Base-by-base conservation (phyloP, 1,140 invertebrate genomes). In the Matsumurasca onukii region DNA sequence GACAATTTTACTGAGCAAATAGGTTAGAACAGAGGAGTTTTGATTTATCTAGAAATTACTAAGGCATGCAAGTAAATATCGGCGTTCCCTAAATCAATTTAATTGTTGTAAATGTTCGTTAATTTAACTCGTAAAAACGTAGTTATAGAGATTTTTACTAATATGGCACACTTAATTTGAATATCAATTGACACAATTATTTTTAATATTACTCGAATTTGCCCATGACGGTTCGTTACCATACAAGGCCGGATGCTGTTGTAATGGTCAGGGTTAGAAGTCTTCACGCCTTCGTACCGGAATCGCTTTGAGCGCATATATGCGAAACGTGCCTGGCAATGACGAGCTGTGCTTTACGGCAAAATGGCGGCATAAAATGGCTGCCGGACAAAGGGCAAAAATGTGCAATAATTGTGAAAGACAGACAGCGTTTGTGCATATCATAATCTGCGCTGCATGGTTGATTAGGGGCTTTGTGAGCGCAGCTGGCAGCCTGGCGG, bases 361-460 rank as follows among this genome's bases (percentile, higher is more conserved):
- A 59, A 59, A 29, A 59, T 59, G 55, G 55, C 55, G 55, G 22
- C 55, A 12, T 22, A 22, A 59, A 59, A 59, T 59, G 55, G 55
- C 55, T 27, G 55, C 30, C 25, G 55, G 15, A 59, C 55, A 59
- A 59, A 59, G n/a, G 55, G n/a, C 25, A 59, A 59, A 27, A 59
- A 59, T 59, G 25, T 59, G 55, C 55, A 59, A 59, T 59, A 59
- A 59, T 59, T 59, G 55, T 59, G 24, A 59, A 59, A 59, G 55
- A 59, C 55, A 59, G 55, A 27, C 55, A 24, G 15, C 55, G 55
- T 59, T 59, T 59, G 55, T 45, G 62, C 31, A 63, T 65, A 45
- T 65, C 31, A 39, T 65, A 65, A 65, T 65, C 62, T 65, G 24
- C 20, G 62, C 17, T 65, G 62, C 62, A 65, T 65, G 62, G 31